Percentiles rank a stretch among this genome's conserved stretches.
Evolutionary conservation across 1,140 invertebrate species (phyloP).

Genomic region (Pseudomyrmex sp.): DNA sequence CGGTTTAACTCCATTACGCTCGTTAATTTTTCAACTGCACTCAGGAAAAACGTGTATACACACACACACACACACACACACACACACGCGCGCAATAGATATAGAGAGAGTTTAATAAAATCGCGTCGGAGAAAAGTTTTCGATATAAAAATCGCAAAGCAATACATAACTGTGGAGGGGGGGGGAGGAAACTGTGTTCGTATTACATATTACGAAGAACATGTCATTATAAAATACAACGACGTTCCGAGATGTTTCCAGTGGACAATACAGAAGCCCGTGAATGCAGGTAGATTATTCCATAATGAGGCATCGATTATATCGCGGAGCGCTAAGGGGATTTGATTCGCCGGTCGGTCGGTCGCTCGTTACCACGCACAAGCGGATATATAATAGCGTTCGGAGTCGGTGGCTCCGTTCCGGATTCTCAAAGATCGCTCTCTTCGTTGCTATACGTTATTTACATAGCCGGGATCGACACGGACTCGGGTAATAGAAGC

Average conservation of each 20-base stretch:
- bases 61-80: not conserved
- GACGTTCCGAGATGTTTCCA: not conserved
- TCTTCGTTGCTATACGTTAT: constrained; percentile 82
- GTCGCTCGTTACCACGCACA: constrained; percentile 6
- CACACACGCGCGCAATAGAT: too few relatives aligned
- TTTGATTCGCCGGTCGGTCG: constrained; percentile 17
- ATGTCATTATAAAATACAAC: not conserved
- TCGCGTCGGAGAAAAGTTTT: not conserved
- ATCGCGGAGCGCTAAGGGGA: not conserved
- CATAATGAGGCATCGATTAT: constrained; percentile 39
- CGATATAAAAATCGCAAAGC: too few relatives aligned
- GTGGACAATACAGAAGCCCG: not conserved
- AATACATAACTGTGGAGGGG: too few relatives aligned
- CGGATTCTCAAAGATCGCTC: constrained; percentile 83
- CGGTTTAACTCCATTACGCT: constrained; percentile 23
- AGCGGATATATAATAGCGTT: constrained; percentile 33
- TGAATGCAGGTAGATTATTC: constrained; percentile 26
- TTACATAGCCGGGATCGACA: constrained; percentile 82
- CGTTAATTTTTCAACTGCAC: constrained; percentile 30
- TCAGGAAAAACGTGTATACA: not conserved
- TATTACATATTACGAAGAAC: not conserved
- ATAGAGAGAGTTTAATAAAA: not conserved
- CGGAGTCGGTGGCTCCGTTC: constrained; percentile 36
- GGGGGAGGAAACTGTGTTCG: not conserved
- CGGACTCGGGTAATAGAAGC: constrained; percentile 76